phyloP scores from a whole-genome alignment of 2,113 vertebrate species.

The Burhinus oedicnemus region DNA sequence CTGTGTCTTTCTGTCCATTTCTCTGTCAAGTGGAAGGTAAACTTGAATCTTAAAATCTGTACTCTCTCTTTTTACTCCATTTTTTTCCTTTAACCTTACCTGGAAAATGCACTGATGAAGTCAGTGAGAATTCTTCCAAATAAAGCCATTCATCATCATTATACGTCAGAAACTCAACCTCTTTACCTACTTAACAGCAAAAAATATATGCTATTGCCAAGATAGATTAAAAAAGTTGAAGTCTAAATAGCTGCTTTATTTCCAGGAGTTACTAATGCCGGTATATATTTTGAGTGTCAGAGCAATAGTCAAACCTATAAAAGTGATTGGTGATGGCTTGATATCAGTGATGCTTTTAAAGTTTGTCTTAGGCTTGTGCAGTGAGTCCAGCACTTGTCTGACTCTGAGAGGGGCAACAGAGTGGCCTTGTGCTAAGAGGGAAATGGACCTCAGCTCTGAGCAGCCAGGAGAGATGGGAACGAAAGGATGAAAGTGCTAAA shows the following conservation, averaged over 20 bases:
- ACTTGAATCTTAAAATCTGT: not conserved
- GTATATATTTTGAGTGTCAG: not conserved
- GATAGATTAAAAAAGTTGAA: not conserved
- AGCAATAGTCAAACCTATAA: slow-evolving; percentile 2
- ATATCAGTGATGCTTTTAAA: not conserved
- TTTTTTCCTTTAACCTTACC: not conserved
- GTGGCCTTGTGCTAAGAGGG: accelerated
- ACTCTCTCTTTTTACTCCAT: not conserved
- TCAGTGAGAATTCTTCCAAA: not conserved
- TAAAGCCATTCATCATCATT: not conserved
- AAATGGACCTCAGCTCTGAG: not conserved
- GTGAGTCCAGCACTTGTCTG: accelerated
- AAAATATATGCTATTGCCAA: not conserved
- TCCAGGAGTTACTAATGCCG: not conserved
- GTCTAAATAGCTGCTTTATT: slow-evolving; percentile 6
- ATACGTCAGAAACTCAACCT: not conserved
- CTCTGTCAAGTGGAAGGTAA: not conserved
- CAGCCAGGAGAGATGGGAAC: not conserved
- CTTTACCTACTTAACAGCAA: not conserved
- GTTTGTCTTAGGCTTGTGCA: not conserved
- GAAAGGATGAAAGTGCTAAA: not conserved
- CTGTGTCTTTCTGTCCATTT: not conserved
- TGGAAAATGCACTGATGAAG: not conserved
- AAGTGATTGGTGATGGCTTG: not conserved
- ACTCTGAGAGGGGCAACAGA: not conserved